Conservation (phyloP, 2,113 vertebrate species). For the Pipa parva region DNA sequence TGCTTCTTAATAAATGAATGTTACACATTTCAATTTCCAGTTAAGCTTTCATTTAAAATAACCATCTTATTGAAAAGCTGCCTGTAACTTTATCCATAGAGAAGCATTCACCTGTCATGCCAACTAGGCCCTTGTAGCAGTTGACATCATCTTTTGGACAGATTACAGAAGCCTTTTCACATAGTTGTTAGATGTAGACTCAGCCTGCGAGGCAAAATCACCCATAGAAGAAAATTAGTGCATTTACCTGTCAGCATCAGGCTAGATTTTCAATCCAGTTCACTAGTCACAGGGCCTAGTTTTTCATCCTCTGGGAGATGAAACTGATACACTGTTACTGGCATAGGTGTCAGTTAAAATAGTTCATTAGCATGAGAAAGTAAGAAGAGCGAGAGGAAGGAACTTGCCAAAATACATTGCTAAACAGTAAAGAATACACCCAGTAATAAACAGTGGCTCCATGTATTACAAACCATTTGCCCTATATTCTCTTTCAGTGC, state of each 20-base stretch:
- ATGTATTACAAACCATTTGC: neutral
- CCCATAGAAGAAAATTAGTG: constrained; percentile 95
- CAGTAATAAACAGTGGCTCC: constrained; percentile 30
- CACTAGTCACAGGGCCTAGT: constrained; percentile 80
- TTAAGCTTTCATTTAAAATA: constrained; percentile 66
- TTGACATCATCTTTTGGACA: constrained; percentile 79
- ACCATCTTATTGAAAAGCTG: constrained; percentile 67
- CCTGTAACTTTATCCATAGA: constrained; percentile 66
- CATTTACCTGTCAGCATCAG: constrained; percentile 98
- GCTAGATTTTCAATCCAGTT: constrained; percentile 91
- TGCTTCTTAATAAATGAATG: constrained; percentile 47
- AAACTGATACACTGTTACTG: constrained; percentile 82
- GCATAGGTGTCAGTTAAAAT: constrained; percentile 91
- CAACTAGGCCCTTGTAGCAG: constrained; percentile 68
- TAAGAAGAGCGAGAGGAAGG: constrained; percentile 49
- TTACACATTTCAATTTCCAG: constrained; percentile 59
- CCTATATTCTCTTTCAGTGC: neutral
- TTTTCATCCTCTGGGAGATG: constrained; percentile 83
- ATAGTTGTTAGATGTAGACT: constrained; percentile 75
- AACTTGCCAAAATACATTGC: constrained; percentile 53
- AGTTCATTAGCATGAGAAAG: constrained; percentile 82
- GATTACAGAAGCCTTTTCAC: constrained; percentile 73
- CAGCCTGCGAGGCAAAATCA: constrained; percentile 79
- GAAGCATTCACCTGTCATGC: constrained; percentile 72
- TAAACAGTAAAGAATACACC: constrained; percentile 3